Percentiles rank a stretch among this genome's conserved stretches.
Conservation (phyloP, 2,797 vertebrate genomes). For the Rhinella marina region DNA sequence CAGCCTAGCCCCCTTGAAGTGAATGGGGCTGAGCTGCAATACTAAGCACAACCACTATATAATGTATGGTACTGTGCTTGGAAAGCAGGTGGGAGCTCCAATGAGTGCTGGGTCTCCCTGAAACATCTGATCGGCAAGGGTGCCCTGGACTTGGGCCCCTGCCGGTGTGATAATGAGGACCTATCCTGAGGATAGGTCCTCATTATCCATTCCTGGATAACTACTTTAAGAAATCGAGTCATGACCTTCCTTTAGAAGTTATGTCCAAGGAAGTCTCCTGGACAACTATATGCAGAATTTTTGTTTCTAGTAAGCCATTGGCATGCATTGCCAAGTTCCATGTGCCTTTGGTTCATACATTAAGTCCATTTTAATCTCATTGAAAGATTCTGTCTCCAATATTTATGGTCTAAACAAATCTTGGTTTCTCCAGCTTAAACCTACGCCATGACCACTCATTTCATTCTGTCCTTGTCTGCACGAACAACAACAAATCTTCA, state of each 20-base stretch:
- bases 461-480: conserved; percentile 12
- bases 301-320: background rate
- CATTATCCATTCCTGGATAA: no score
- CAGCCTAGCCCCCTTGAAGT: no score
- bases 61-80: no score
- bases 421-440: background rate
- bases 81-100: no score
- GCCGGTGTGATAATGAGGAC: no score
- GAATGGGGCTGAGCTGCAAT: no score
- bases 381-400: background rate
- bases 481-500: conserved; percentile 43
- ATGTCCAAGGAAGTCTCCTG: background rate
- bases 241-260: background rate
- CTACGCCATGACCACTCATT: background rate
- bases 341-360: background rate
- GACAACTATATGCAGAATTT: background rate
- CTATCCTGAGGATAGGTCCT: no score
- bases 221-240: background rate
- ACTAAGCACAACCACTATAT: no score
- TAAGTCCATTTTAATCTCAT: conserved; percentile 12
- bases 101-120: no score
- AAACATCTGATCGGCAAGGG: no score
- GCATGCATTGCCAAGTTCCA: background rate
- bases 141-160: no score
- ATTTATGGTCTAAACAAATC: conserved; percentile 9